A percentile compares a stretch with the other conserved stretches of the same genome.
Evolutionary conservation across 1,140 invertebrate genomes (phyloP).

Genomic region (Dendroctonus valens): DNA sequence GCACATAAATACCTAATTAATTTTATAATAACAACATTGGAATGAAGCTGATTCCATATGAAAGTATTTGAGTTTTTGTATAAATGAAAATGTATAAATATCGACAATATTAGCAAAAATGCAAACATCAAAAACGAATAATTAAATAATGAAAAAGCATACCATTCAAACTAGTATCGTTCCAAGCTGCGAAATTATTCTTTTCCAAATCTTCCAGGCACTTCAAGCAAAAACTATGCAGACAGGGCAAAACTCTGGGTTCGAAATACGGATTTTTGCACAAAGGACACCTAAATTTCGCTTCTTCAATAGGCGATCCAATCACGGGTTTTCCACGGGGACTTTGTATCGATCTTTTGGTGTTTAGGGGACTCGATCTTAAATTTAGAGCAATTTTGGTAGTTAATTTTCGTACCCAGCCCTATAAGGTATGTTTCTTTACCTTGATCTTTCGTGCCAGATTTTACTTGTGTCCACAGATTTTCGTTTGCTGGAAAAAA

Average conservation of each 20-base stretch:
- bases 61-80: too few relatives aligned
- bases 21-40: too few relatives aligned
- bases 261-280: slow-evolving; percentile 48
- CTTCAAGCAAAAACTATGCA: slow-evolving; percentile 60
- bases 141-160: too few relatives aligned
- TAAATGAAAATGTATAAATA: too few relatives aligned
- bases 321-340: slow-evolving; percentile 38
- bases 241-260: slow-evolving; percentile 57
- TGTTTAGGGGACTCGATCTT: slow-evolving; percentile 37
- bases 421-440: not conserved
- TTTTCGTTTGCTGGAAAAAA: slow-evolving; percentile 49
- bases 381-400: not conserved
- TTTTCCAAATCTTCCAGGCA: slow-evolving; percentile 54
- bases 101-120: too few relatives aligned
- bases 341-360: slow-evolving; percentile 25
- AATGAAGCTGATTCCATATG: too few relatives aligned
- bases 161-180: slow-evolving; percentile 51
- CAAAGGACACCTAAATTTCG: slow-evolving; percentile 53
- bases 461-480: slow-evolving; percentile 41
- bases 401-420: too few relatives aligned
- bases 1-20: too few relatives aligned
- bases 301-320: slow-evolving; percentile 27
- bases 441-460: slow-evolving; percentile 35
- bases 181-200: slow-evolving; percentile 40
- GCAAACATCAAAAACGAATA: too few relatives aligned